These are phyloP conservation scores for Xestobium rufovillosum DNA, from an alignment of 2,888 invertebrate genomes.

Conservation along the genomic window DNA sequence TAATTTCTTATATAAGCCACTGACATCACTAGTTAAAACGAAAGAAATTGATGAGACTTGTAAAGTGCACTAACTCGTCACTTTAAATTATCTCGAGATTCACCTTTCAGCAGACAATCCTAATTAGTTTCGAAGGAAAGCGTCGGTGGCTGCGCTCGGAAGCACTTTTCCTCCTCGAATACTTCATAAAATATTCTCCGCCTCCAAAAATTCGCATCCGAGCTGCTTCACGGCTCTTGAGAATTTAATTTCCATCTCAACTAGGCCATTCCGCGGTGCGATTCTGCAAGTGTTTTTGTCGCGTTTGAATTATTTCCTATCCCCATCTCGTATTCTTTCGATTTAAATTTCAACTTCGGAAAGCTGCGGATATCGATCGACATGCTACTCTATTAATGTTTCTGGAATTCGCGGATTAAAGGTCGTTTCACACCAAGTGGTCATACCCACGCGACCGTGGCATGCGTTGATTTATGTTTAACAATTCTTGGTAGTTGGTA, in stretches of 20 bases:
- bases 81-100: too few relatives aligned
- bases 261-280: conserved; percentile 24
- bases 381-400: conserved; percentile 9
- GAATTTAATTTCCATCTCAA: conserved; percentile 30
- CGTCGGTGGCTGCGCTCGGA: too few relatives aligned
- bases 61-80: too few relatives aligned
- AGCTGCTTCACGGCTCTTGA: conserved; percentile 23
- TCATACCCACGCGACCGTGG: too few relatives aligned
- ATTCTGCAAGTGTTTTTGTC: conserved; percentile 26
- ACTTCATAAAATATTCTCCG: conserved; percentile 18
- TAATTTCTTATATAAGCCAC: background rate
- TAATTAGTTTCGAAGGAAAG: conserved; percentile 26
- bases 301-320: conserved; percentile 14
- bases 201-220: conserved; percentile 20
- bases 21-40: too few relatives aligned
- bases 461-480: too few relatives aligned
- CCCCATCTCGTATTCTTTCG: conserved; percentile 13
- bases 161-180: too few relatives aligned
- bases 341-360: too few relatives aligned
- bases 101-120: conserved; percentile 8
- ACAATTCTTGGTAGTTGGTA: too few relatives aligned
- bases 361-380: conserved; percentile 10
- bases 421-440: too few relatives aligned
- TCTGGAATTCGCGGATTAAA: too few relatives aligned
- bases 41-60: too few relatives aligned